Evolutionary conservation across 2,888 invertebrate species (phyloP), one percentile per base, ranked within the genome.

Genomic region (Augochlorella aurata): DNA sequence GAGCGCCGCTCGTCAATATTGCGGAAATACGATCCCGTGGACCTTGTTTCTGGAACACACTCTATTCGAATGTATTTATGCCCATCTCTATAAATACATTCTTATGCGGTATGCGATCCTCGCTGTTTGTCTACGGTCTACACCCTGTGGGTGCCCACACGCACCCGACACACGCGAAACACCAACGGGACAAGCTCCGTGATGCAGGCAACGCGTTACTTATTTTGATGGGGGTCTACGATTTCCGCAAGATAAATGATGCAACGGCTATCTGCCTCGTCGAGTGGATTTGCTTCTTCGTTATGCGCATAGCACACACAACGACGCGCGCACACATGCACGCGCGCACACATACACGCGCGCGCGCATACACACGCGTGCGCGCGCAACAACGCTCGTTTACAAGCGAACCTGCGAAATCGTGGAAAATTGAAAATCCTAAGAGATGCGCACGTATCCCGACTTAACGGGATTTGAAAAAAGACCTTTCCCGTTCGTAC

Each of bases 161-260:
- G 29, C 29, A 24, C 14, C 0, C 5, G 54, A 24, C 24, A 29
- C 29, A 29, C 61, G 45, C 24, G 52, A 65, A 21, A 58, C 38
- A 24, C 44, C 72, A 21, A 45, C 54, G 78, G 61, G 68, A 77
- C 29, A 74, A 74, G 66, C 9, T 61, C 63, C 47, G 69, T 44
- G 66, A 69, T 38, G 75, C 49, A 44, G 29, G 74, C 67, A 77
- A 81, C 79, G 68, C 47, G 81, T 83, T 80, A 75, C 77, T 85
- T 84, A 85, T 87, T 90, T 87, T 69, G 83, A 88, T 85, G 79
- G 63, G 77, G 79, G 80, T 85, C 84, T 85, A 89, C 85, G 88
- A 87, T 90, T 86, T 85, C 83, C 82, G 69, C 78, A 77, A 81
- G 85, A 90, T 89, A 85, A 87, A 89, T 83, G 85, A 88, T 78